A percentile compares a stretch with the other conserved stretches of the same genome.
Conservation (phyloP, 2,113 vertebrate genomes). For the Antechinus stuartii region DNA sequence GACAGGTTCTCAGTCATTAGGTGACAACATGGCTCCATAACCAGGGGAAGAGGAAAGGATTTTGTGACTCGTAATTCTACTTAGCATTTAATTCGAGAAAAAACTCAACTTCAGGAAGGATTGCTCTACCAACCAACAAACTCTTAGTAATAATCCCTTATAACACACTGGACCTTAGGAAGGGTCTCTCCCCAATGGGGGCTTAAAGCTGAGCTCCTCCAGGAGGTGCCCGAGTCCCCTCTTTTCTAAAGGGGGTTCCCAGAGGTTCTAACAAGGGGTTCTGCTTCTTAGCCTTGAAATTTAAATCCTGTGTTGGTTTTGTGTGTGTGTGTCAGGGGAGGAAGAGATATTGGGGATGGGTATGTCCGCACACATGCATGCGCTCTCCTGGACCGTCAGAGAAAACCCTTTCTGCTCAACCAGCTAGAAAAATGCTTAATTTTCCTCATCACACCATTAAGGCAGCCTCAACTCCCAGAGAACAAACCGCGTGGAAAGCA, state of each 20-base stretch:
- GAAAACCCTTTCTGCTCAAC: not conserved
- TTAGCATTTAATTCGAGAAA: not conserved
- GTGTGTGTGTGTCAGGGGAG: too few relatives aligned
- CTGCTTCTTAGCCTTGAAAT: not conserved
- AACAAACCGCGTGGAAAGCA: not conserved
- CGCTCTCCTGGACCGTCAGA: not conserved
- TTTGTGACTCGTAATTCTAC: not conserved
- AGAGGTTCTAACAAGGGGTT: not conserved
- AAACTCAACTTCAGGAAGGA: not conserved
- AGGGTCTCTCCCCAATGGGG: not conserved
- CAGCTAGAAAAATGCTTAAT: not conserved
- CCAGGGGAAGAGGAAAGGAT: not conserved
- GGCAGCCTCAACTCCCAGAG: not conserved
- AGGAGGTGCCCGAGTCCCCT: too few relatives aligned
- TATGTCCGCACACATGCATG: too few relatives aligned
- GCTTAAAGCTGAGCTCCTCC: not conserved
- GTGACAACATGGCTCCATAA: too few relatives aligned
- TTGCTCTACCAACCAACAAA: not conserved
- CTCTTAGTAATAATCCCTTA: fast-evolving
- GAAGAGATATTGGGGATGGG: too few relatives aligned
- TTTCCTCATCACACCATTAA: not conserved
- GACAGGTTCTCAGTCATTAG: not conserved
- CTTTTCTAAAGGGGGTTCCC: not conserved
- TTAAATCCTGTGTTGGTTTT: not conserved
- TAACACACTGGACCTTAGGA: fast-evolving